Conservation (phyloP, 2,888 invertebrate genomes). For the Pseudeuparius sepicola region DNA sequence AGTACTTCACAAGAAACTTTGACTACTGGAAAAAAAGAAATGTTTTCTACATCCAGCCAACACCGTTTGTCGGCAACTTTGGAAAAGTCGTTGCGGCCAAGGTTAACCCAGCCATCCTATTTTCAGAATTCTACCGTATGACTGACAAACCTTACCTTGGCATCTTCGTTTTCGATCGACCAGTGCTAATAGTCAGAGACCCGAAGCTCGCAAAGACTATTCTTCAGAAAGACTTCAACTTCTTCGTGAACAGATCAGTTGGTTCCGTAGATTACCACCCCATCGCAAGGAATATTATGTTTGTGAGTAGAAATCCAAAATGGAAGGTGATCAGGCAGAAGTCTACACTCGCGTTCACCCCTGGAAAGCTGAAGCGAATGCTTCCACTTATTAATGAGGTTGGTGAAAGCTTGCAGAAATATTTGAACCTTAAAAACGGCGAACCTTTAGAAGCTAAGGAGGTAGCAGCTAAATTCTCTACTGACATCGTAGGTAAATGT, state of each 20-base stretch:
- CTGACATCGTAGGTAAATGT: slow-evolving; percentile 40
- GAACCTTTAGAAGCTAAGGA: slow-evolving; percentile 33
- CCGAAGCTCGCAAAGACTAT: slow-evolving; percentile 41
- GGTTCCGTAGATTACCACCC: slow-evolving; percentile 38
- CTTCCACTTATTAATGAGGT: slow-evolving; percentile 40
- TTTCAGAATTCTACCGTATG: slow-evolving; percentile 14
- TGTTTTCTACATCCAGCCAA: slow-evolving; percentile 23
- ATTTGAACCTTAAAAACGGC: too few relatives aligned
- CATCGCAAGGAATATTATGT: slow-evolving; percentile 37
- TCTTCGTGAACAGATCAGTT: slow-evolving; percentile 41
- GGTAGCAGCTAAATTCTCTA: slow-evolving; percentile 35
- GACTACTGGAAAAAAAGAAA: slow-evolving; percentile 27
- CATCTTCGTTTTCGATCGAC: slow-evolving; percentile 42
- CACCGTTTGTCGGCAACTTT: slow-evolving; percentile 27
- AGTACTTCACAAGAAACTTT: slow-evolving; percentile 25
- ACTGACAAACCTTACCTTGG: slow-evolving; percentile 37
- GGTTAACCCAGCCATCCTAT: too few relatives aligned
- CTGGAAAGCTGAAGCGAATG: slow-evolving; percentile 47
- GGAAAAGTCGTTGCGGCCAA: too few relatives aligned
- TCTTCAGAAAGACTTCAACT: slow-evolving; percentile 41
- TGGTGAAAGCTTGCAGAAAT: too few relatives aligned
- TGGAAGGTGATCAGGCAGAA: slow-evolving; percentile 47
- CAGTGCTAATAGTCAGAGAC: slow-evolving; percentile 39
- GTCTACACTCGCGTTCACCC: slow-evolving; percentile 45
- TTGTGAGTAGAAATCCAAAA: slow-evolving; percentile 40